Evolutionary conservation across 92 coral and sea anemone genomes (phyloP).

Genomic region (Desmophyllum pertusum): DNA sequence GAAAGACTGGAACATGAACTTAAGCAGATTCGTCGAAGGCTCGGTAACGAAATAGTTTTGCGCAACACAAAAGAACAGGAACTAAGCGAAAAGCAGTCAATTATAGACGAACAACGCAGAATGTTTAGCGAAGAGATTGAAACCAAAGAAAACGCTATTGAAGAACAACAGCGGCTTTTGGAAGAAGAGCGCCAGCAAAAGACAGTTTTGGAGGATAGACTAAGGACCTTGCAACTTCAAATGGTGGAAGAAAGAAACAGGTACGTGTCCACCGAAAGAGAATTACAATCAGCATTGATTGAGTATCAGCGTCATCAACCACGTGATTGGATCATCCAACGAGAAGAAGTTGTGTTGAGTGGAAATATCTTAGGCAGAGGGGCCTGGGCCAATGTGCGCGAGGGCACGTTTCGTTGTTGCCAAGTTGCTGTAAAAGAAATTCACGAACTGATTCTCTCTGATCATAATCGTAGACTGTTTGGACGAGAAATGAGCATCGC

Average conservation of each 20-base stretch:
- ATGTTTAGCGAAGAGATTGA: background rate
- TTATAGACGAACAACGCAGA: background rate
- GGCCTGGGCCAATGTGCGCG: slow-evolving; percentile 1
- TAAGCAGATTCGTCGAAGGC: background rate
- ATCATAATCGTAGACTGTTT: slow-evolving; percentile 80
- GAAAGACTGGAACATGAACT: background rate
- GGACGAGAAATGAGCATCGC: slow-evolving; percentile 96
- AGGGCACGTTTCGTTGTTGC: slow-evolving; percentile 39
- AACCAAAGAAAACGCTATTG: slow-evolving; percentile 49
- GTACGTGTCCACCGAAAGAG: slow-evolving; percentile 42
- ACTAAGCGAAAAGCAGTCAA: background rate
- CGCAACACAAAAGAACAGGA: background rate
- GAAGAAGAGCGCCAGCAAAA: slow-evolving; percentile 65
- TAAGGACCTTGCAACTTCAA: slow-evolving; percentile 54
- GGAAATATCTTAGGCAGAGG: background rate
- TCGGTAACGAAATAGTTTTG: background rate
- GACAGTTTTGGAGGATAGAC: slow-evolving; percentile 58
- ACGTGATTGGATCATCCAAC: slow-evolving; percentile 71
- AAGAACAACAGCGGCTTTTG: slow-evolving; percentile 51
- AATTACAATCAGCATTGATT: slow-evolving; percentile 59
- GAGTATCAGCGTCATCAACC: slow-evolving; percentile 31
- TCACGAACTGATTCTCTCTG: slow-evolving; percentile 90
- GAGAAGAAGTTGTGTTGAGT: background rate
- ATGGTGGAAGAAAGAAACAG: slow-evolving; percentile 56
- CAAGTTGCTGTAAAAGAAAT: slow-evolving; percentile 84